A percentile compares a stretch with the other conserved stretches of the same genome.
Evolutionary conservation across 64 coral and sea anemone species (phyloP).

Genomic region (Pocillopora verrucosa): DNA sequence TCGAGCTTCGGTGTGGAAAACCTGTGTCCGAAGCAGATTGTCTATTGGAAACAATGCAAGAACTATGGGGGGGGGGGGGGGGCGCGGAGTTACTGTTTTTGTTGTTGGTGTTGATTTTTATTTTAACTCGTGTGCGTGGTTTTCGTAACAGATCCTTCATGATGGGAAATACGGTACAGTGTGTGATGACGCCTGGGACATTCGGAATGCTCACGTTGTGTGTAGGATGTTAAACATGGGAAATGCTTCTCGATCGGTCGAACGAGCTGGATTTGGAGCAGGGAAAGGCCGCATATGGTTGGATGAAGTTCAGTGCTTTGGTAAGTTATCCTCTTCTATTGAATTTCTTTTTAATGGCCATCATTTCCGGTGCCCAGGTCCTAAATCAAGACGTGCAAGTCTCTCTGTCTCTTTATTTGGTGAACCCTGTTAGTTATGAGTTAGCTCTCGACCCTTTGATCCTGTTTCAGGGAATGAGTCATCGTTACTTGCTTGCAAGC

Average conservation of each 20-base stretch:
- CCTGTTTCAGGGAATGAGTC: conserved; percentile 39
- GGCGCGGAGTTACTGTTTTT: no score
- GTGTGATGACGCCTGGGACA: conserved; percentile 59
- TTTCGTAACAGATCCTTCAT: conserved; percentile 25
- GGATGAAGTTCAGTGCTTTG: conserved; percentile 50
- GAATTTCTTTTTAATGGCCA: not conserved
- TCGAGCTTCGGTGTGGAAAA: no score
- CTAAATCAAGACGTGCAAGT: no score
- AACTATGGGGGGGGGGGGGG: no score
- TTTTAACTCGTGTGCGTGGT: not conserved
- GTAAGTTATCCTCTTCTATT: not conserved
- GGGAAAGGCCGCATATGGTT: conserved; percentile 32
- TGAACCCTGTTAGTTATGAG: no score
- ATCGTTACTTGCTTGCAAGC: conserved; percentile 25
- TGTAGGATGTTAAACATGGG: conserved; percentile 60
- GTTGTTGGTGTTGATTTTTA: no score
- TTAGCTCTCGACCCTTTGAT: not conserved
- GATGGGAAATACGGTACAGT: conserved; percentile 49
- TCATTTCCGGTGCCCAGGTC: not conserved
- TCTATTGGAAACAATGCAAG: no score
- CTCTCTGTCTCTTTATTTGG: no score
- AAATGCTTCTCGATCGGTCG: conserved; percentile 32
- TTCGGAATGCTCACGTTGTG: conserved; percentile 23
- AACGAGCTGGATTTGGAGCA: conserved; percentile 30
- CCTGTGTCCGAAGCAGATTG: no score